Evolutionary conservation across 2,113 vertebrate genomes (phyloP).

Genomic region (Callionymus lyra): DNA sequence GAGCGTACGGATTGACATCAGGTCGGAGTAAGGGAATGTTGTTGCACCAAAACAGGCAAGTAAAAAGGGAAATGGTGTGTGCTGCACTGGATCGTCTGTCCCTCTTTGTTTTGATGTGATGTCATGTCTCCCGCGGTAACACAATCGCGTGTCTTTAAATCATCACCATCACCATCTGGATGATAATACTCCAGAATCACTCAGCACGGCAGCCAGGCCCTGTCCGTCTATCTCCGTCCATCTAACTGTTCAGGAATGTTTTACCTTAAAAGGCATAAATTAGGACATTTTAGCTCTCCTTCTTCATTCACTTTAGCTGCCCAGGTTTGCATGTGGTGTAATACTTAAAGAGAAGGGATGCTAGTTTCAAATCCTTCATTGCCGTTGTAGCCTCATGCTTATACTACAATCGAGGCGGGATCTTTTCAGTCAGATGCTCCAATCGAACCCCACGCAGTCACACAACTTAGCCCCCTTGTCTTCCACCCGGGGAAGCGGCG

Average conservation of each 20-base stretch:
- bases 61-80: conserved; percentile 28
- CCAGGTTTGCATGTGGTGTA: too few relatives aligned
- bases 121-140: conserved; percentile 48
- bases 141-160: conserved; percentile 37
- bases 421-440: conserved; percentile 8
- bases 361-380: too few relatives aligned
- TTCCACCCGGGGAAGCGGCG: conserved; percentile 39
- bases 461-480: conserved; percentile 35
- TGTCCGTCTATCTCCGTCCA: conserved; percentile 40
- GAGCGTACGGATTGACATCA: conserved; percentile 21
- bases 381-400: too few relatives aligned
- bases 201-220: conserved; percentile 23
- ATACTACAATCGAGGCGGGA: too few relatives aligned
- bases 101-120: conserved; percentile 47
- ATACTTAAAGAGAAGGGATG: neutral
- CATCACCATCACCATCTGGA: conserved; percentile 32
- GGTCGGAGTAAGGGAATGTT: conserved; percentile 15
- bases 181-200: conserved; percentile 56
- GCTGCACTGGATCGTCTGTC: conserved; percentile 37
- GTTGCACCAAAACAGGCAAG: conserved; percentile 44
- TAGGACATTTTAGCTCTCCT: conserved; percentile 15
- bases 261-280: conserved; percentile 56
- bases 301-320: too few relatives aligned
- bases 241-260: conserved; percentile 60
- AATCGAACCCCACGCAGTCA: conserved; percentile 19